Evolutionary conservation across 2,797 vertebrate species (phyloP).

Genomic region (Alosa sapidissima): DNA sequence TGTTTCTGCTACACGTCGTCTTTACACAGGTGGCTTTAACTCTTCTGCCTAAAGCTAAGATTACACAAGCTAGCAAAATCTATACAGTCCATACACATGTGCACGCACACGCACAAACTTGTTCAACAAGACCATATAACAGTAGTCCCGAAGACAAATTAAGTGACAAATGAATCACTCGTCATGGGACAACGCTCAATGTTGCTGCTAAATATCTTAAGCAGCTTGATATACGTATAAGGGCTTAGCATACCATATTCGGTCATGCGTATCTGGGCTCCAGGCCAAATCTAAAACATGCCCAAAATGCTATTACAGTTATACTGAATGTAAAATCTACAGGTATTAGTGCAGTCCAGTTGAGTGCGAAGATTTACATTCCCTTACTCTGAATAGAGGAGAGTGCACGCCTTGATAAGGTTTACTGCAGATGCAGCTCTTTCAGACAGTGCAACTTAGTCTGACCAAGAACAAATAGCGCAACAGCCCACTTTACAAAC

Average conservation of each 20-base stretch:
- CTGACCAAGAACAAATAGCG: too few relatives aligned
- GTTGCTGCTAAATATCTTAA: not conserved
- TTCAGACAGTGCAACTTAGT: too few relatives aligned
- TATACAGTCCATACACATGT: conserved; percentile 59
- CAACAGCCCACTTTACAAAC: too few relatives aligned
- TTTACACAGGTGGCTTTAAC: conserved; percentile 65
- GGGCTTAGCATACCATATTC: not conserved
- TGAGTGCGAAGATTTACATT: too few relatives aligned
- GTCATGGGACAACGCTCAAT: not conserved
- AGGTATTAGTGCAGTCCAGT: too few relatives aligned
- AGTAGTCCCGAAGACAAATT: not conserved
- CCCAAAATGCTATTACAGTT: not conserved
- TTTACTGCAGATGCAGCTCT: too few relatives aligned
- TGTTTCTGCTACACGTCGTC: conserved; percentile 53
- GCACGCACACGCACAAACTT: conserved; percentile 24
- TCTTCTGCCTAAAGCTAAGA: conserved; percentile 58
- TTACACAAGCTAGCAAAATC: conserved; percentile 33
- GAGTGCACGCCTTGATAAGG: too few relatives aligned
- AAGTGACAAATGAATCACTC: not conserved
- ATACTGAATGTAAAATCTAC: not conserved
- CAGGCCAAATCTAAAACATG: not conserved
- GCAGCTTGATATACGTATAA: not conserved
- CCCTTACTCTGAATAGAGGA: too few relatives aligned
- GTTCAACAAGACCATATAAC: not conserved
- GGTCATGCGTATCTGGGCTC: not conserved